Evolutionary conservation across 1,140 invertebrate genomes (phyloP), one percentile per base, ranked within the genome.

Genomic region (Eufriesea mexicana): DNA sequence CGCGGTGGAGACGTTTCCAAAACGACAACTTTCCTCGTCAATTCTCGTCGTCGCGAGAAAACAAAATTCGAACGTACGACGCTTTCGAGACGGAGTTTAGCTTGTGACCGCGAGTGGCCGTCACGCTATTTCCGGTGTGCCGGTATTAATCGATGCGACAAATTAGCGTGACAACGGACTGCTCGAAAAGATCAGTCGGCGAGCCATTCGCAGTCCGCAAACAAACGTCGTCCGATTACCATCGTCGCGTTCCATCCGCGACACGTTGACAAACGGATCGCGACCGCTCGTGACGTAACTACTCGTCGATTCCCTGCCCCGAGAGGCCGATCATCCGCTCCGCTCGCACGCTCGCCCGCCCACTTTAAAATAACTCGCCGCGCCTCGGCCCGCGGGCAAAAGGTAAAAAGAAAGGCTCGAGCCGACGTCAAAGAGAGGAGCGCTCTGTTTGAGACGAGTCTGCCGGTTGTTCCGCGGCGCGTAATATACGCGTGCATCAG

Each of bases 381-480:
- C 62, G 54, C 28, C 70, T 59, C 83, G 64, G 51, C 47, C 77
- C 14, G 23, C 35, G 84, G 71, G 51, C 45, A 54, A 83, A 76
- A 73, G 35, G 72, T 59, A 45, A 80, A 85, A 86, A 84, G 78
- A 79, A 77, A 66, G 25, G n/a, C 67, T 49, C 77, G 84, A 64
- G 49, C 59, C 59, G 85, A 83, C 78, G 84, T 86, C 78, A 86
- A 86, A 86, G 85, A 77, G 85, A 86, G 59, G 61, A 80, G 74
- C 67, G 68, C 35, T 78, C 68, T 86, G 85, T 89, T 87, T 72
- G 84, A 85, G 76, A 84, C 54, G 78, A 55, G 68, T 59, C 51
- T 23, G 35, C 18, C 8, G 7, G 57, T 61, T 16, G 64, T 55
- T 49, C 54, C 35, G 28, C 28, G 25, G 10, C 57, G 42, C n/a